A percentile compares a stretch with the other conserved stretches of the same genome.
Conservation (phyloP, 2,888 invertebrate genomes). For the Heliconius ismenius region DNA sequence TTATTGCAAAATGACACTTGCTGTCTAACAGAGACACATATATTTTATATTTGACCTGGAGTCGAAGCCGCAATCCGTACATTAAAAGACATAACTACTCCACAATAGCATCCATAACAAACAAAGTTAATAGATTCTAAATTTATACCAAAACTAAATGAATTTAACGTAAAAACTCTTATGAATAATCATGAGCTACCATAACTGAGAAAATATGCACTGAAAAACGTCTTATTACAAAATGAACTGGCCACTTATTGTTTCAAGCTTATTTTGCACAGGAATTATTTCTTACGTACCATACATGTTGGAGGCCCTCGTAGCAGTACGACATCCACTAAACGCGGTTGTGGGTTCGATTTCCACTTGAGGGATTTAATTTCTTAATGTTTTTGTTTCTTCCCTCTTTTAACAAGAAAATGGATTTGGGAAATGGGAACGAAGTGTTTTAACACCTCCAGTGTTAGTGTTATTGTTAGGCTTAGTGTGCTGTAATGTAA, state of each 20-base stretch:
- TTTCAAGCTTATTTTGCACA: slow-evolving; percentile 13
- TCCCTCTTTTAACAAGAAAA: neutral
- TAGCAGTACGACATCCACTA: neutral
- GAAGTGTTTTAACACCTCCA: neutral
- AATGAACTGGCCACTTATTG: slow-evolving; percentile 13
- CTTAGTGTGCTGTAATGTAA: neutral
- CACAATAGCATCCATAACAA: neutral
- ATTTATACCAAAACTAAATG: neutral
- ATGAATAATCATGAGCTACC: slow-evolving; percentile 18
- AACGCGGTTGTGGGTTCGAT: neutral
- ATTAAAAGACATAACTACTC: no score
- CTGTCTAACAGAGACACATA: no score
- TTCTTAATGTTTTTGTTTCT: neutral
- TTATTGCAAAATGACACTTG: no score
- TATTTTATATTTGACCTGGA: no score
- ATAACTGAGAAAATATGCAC: slow-evolving; percentile 1
- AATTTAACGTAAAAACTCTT: neutral
- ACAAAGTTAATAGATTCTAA: neutral
- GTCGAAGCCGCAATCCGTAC: no score
- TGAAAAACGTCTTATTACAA: slow-evolving; percentile 8
- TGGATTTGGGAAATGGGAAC: neutral
- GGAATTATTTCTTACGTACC: slow-evolving; percentile 1
- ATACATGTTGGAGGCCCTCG: neutral
- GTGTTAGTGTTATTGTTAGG: no score
- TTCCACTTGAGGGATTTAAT: neutral